phyloP scores from a whole-genome alignment of 2,113 vertebrate genomes.

The Malurus melanocephalus region DNA sequence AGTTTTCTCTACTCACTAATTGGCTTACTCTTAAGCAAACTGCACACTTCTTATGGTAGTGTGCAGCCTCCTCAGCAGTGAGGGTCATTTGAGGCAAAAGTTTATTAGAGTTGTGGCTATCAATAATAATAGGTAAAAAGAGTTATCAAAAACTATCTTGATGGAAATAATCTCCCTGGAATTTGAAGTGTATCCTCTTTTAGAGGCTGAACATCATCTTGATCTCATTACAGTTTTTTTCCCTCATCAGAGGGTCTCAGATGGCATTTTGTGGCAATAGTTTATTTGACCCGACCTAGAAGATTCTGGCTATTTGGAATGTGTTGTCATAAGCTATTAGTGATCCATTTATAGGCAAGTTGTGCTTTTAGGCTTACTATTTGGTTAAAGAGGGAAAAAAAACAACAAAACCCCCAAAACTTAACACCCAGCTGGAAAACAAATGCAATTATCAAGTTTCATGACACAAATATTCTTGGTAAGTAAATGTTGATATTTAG shows the following conservation, averaged over 20 bases:
- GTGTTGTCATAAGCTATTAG: slow-evolving; percentile 48
- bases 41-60: accelerated
- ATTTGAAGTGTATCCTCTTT: background rate
- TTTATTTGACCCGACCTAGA: slow-evolving; percentile 55
- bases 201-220: slow-evolving; percentile 28
- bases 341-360: background rate
- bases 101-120: background rate
- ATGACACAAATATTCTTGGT: background rate
- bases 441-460: background rate
- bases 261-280: slow-evolving; percentile 30
- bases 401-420: background rate
- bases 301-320: slow-evolving; percentile 31
- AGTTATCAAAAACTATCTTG: background rate
- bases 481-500: background rate
- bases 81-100: background rate
- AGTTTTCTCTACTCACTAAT: background rate
- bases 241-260: background rate
- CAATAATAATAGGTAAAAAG: background rate
- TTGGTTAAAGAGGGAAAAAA: background rate
- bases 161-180: background rate
- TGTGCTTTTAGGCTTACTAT: background rate
- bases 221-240: slow-evolving; percentile 14
- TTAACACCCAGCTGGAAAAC: background rate
- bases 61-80: background rate
- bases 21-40: background rate